These are phyloP conservation scores for Trichogramma evanescens DNA, from an alignment of 2,888 invertebrate genomes.

Conservation along the genomic window DNA sequence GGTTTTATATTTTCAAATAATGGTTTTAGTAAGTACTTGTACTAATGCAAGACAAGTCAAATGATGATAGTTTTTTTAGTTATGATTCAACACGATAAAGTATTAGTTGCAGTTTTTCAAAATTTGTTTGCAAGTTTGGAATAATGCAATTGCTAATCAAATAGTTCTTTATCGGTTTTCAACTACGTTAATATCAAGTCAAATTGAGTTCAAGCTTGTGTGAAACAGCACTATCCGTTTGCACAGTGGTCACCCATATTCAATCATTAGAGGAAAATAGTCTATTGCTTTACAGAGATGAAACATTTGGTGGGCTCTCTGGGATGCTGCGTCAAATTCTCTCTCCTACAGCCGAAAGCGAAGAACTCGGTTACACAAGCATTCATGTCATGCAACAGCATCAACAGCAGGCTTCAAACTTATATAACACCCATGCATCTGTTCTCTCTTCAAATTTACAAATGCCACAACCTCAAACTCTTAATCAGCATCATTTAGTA, in stretches of 20 bases:
- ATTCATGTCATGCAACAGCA: conserved; percentile 36
- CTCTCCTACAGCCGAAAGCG: conserved; percentile 41
- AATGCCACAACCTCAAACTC: conserved; percentile 10
- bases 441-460: conserved; percentile 28
- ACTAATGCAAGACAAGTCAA: too few species aligned
- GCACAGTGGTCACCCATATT: too few species aligned
- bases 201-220: too few species aligned
- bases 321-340: conserved; percentile 46
- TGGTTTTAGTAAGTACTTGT: too few species aligned
- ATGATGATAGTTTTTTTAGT: too few species aligned
- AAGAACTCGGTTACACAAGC: conserved; percentile 30
- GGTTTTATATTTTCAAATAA: too few species aligned
- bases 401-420: conserved; percentile 33
- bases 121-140: background rate
- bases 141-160: background rate
- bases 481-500: conserved; percentile 3
- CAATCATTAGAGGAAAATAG: conserved; percentile 30
- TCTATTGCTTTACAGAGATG: conserved; percentile 45
- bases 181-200: too few species aligned
- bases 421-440: conserved; percentile 34
- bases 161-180: too few species aligned
- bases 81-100: too few species aligned
- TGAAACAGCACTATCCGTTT: too few species aligned
- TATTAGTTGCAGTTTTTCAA: background rate
- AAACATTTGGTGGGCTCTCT: conserved; percentile 44